phyloP scores from a whole-genome alignment of 2,888 invertebrate species.

The Tenthredo distinguenda region DNA sequence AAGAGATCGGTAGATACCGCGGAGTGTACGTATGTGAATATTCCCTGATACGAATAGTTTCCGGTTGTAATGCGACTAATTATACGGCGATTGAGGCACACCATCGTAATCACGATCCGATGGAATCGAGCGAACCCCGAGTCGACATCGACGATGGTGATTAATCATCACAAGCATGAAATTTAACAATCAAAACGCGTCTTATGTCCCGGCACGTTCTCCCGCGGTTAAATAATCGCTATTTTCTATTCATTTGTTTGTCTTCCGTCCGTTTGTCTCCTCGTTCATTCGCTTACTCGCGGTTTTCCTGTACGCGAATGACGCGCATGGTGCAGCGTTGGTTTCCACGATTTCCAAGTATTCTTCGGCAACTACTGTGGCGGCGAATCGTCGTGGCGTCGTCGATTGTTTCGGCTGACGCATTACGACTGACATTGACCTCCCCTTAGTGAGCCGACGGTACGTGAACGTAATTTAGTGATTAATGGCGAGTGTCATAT shows the following conservation, averaged over 20 bases:
- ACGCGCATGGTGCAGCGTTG: not conserved
- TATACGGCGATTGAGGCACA: not conserved
- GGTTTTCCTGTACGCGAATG: not conserved
- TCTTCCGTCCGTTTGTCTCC: not conserved
- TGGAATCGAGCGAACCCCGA: not conserved
- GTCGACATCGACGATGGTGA: not conserved
- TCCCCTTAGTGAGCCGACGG: slow-evolving; percentile 24
- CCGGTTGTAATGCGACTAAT: not conserved
- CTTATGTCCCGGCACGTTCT: slow-evolving; percentile 21
- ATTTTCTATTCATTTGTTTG: not conserved
- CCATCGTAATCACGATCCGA: not conserved
- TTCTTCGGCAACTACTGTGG: slow-evolving; percentile 4
- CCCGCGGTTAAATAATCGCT: not conserved
- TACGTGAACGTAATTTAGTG: slow-evolving; percentile 56
- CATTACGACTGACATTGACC: slow-evolving; percentile 54
- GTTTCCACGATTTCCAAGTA: slow-evolving; percentile 18
- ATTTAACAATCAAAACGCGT: not conserved
- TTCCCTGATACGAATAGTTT: slow-evolving; percentile 3
- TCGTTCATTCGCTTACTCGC: not conserved
- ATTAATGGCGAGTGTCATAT: slow-evolving; percentile 54
- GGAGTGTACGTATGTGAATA: not conserved
- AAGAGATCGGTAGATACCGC: not conserved
- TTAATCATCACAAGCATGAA: not conserved
- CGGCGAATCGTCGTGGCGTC: not conserved
- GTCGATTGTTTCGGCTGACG: slow-evolving; percentile 47